phyloP scores from a whole-genome alignment of 2,113 vertebrate species.

The Sitta europaea region DNA sequence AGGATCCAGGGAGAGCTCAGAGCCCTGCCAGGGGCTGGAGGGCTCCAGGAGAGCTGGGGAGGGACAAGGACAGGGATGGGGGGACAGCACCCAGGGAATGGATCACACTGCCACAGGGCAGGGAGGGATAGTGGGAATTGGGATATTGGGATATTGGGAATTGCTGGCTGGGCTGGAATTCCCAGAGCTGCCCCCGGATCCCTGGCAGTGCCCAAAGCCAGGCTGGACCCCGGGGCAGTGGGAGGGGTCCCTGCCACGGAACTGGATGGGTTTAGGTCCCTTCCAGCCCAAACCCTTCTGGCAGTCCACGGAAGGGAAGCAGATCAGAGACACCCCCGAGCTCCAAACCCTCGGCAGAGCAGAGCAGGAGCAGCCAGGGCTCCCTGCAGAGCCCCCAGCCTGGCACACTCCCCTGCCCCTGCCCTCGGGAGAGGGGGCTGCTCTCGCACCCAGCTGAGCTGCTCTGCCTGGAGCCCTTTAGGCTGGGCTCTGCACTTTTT shows the following conservation, averaged over 20 bases:
- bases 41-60: not conserved
- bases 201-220: not conserved
- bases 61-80: not conserved
- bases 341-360: not conserved
- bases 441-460: not conserved
- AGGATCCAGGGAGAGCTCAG: not conserved
- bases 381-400: not conserved
- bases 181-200: not conserved
- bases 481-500: not conserved
- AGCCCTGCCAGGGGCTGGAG: not conserved
- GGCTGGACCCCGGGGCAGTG: not conserved
- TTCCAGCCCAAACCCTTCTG: not conserved
- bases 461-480: fast-evolving
- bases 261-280: not conserved
- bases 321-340: not conserved
- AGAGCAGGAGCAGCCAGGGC: no score
- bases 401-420: not conserved
- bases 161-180: not conserved
- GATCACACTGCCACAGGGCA: not conserved
- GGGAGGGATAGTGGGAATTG: not conserved
- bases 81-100: not conserved
- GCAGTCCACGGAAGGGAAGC: fast-evolving
- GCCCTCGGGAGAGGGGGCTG: not conserved
- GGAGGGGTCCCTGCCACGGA: not conserved
- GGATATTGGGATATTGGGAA: not conserved